A percentile compares a stretch with the other conserved stretches of the same genome.
These are phyloP conservation scores for Acropternis orthonyx DNA, from an alignment of 2,797 vertebrate genomes.

Conservation along the genomic window DNA sequence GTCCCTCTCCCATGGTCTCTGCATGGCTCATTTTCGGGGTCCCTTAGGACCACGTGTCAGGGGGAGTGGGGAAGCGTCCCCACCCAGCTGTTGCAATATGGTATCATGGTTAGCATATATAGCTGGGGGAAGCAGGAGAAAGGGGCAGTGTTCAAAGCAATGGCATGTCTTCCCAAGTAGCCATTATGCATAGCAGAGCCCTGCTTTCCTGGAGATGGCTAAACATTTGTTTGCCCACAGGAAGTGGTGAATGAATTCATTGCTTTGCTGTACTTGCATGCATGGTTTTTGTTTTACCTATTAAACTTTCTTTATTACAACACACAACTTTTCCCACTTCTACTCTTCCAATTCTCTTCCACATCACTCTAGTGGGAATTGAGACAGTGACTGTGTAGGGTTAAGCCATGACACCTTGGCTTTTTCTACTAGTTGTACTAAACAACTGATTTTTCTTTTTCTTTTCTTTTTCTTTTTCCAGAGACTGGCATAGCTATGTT, in stretches of 20 bases:
- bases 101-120: background rate
- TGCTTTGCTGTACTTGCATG: background rate
- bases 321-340: background rate
- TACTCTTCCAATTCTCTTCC: no score
- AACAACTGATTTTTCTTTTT: background rate
- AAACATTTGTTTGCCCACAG: no score
- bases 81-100: no score
- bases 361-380: no score
- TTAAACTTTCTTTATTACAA: background rate
- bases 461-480: background rate
- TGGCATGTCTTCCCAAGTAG: background rate
- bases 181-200: background rate
- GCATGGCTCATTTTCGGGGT: no score
- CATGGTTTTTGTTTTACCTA: background rate
- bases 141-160: background rate
- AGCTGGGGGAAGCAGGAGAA: background rate
- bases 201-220: no score
- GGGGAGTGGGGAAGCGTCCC: no score
- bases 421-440: background rate
- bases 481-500: background rate
- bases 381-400: background rate
- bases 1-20: no score
- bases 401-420: background rate
- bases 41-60: no score
- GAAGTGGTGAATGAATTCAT: no score